phyloP scores from a whole-genome alignment of 2,888 invertebrate genomes.

The Helicoverpa assulta region DNA sequence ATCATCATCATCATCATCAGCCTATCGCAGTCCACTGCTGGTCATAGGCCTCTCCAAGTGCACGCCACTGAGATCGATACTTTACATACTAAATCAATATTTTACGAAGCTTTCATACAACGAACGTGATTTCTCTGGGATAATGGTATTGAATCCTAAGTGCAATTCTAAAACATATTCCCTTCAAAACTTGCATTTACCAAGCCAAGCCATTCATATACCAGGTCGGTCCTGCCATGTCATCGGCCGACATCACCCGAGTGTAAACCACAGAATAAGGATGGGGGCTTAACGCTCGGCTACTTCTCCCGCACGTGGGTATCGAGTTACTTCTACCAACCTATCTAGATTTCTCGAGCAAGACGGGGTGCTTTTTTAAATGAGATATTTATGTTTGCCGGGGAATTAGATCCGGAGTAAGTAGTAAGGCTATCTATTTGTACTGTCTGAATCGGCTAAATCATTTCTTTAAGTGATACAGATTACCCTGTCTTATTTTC shows the following conservation, averaged over 20 bases:
- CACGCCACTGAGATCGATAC: too few relatives aligned
- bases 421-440: too few relatives aligned
- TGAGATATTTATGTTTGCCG: conserved; percentile 7
- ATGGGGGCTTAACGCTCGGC: conserved; percentile 59
- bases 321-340: conserved; percentile 49
- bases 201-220: neutral
- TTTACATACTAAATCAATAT: too few relatives aligned
- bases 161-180: neutral
- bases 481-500: too few relatives aligned
- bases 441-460: too few relatives aligned
- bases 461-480: too few relatives aligned
- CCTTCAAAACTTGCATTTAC: neutral
- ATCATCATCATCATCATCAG: too few relatives aligned
- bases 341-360: conserved; percentile 37
- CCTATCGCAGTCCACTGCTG: too few relatives aligned
- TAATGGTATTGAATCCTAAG: too few relatives aligned
- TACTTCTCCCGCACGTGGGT: conserved; percentile 46
- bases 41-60: too few relatives aligned
- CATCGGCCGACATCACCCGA: conserved; percentile 61
- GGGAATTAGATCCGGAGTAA: neutral
- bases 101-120: too few relatives aligned
- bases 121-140: too few relatives aligned
- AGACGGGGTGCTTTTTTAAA: conserved; percentile 30
- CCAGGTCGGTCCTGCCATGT: conserved; percentile 39
- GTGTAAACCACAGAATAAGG: conserved; percentile 65